Evolutionary conservation across 2,797 vertebrate genomes (phyloP), one percentile per base, ranked within the genome.

Genomic region (Knipowitschia caucasica): DNA sequence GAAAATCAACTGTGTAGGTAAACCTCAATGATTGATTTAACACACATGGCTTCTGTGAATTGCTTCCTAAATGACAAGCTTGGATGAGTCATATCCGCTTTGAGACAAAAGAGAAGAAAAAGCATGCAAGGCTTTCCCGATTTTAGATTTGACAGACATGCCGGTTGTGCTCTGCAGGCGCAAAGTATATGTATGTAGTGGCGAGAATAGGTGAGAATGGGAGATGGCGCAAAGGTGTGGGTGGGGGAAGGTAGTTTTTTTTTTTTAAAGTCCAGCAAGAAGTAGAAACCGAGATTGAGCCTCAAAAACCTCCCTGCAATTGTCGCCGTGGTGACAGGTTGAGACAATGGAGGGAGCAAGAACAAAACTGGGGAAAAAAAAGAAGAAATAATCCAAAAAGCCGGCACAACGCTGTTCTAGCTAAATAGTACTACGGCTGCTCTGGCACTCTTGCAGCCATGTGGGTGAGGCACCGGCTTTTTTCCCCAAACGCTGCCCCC

Each of bases 391-490:
- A 39, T 31, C 58, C 50, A 27, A 49, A 50, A 47, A 55, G 64
- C 67, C 73, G 64, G 69, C 76, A 35, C 12, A 17, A 21, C 4
- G 36, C 18, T n/a, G 68, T 62, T 74, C 64, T 11, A 26, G 42
- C 42, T 44, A 21, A n/a, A 23, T 29, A 6, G 26, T 27, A 25
- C 23, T 46, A 10, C 44, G 29, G 27, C 26, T 46, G 15, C 27
- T 47, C 30, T 17, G 26, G 45, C 74, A 71, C 66, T 64, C 72
- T n/a, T 59, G 82, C 83, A 79, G 81, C 83, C 81, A 86, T 86
- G 83, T 86, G 83, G 83, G 85, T 85, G 85, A 87, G 85, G 83
- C 82, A 64, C 75, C 61, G 74, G 78, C 75, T 76, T 64, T 60
- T n/a, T 64, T 62, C 49, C 33, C 42, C 10, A 45, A 62, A 36